phyloP scores from a whole-genome alignment of 2,888 invertebrate species.

The Hydriomena furcata region DNA sequence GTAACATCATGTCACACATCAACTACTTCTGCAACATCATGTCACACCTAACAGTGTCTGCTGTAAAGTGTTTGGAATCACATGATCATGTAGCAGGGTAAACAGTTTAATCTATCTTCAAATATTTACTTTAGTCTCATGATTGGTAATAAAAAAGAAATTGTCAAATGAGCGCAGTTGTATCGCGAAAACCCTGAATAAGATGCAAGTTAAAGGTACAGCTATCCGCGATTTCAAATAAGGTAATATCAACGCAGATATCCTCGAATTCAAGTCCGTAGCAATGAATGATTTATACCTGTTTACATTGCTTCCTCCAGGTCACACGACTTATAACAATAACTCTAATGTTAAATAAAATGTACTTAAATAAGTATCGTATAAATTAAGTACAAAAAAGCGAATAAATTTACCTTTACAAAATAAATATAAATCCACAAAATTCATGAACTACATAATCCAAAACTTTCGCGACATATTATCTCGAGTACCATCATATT shows the following conservation, averaged over 20 bases:
- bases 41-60: neutral
- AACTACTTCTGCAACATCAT: too few species aligned
- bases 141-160: too few species aligned
- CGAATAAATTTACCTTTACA: constrained; percentile 32
- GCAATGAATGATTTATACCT: neutral
- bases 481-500: constrained; percentile 44
- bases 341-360: too few species aligned
- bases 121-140: constrained; percentile 4
- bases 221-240: neutral
- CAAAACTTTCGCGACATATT: constrained; percentile 46
- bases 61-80: neutral
- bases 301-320: constrained; percentile 3
- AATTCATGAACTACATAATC: too few species aligned
- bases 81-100: constrained; percentile 1
- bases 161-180: too few species aligned
- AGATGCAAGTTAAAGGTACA: too few species aligned
- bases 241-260: constrained; percentile 11
- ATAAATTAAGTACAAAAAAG: neutral
- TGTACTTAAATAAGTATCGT: neutral
- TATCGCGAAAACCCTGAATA: too few species aligned
- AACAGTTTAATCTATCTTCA: neutral
- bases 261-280: constrained; percentile 14
- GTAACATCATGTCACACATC: too few species aligned
- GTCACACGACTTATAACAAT: constrained; percentile 26
- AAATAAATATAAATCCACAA: constrained; percentile 34